These are phyloP conservation scores for Harpalus rufipes DNA, from an alignment of 2,888 invertebrate genomes.

Conservation along the genomic window DNA sequence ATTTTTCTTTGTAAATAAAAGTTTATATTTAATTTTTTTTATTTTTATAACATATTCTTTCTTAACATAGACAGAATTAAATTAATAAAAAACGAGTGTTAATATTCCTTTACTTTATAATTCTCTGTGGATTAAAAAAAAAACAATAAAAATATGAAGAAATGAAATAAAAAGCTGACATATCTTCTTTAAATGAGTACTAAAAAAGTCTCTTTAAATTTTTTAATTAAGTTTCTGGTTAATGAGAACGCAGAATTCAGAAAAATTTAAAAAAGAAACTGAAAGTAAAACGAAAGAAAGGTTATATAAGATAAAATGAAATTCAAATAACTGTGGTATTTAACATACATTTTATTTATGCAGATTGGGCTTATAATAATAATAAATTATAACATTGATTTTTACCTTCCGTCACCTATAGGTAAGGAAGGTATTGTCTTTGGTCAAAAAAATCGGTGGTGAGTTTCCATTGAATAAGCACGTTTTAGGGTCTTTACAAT, in stretches of 20 bases:
- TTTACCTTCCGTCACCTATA: no score
- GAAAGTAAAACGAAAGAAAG: conserved; percentile 3
- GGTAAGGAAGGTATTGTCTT: no score
- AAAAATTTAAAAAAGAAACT: conserved; percentile 19
- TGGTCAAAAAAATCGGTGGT: no score
- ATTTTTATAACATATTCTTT: no score
- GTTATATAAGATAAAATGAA: conserved; percentile 1
- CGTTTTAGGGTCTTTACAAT: no score
- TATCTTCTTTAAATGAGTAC: conserved; percentile 51
- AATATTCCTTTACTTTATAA: not conserved
- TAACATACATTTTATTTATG: not conserved
- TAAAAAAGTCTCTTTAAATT: conserved; percentile 21
- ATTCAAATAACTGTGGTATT: conserved; percentile 19
- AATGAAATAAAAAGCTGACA: conserved; percentile 23
- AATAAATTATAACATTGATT: not conserved
- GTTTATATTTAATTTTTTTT: no score
- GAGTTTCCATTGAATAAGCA: no score
- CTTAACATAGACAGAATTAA: not conserved
- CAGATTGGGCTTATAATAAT: not conserved
- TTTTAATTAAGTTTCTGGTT: conserved; percentile 52
- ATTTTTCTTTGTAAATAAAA: no score
- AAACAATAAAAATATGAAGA: not conserved
- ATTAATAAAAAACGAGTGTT: conserved; percentile 8
- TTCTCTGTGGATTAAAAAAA: conserved; percentile 24
- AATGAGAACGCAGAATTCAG: conserved; percentile 28